A percentile compares a stretch with the other conserved stretches of the same genome.
Conservation (phyloP, 2,888 invertebrate species). For the Leptura quadrifasciata region DNA sequence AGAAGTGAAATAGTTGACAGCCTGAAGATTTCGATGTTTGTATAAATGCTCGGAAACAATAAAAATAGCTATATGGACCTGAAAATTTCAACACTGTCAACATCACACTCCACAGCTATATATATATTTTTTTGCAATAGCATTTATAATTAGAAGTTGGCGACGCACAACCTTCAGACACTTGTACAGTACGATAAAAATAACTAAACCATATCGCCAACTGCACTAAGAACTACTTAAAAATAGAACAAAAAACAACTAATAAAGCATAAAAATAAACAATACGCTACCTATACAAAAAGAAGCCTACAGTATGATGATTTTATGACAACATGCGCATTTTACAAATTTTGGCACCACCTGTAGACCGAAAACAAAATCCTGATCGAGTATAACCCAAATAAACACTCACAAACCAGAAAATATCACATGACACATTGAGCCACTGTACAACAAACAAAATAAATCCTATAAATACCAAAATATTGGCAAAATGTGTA, state of each 20-base stretch:
- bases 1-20: constrained; percentile 48
- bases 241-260: constrained; percentile 60
- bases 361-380: constrained; percentile 63
- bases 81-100: constrained; percentile 57
- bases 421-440: constrained; percentile 75
- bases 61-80: constrained; percentile 55
- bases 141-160: constrained; percentile 64
- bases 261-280: constrained; percentile 64
- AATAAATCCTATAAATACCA: constrained; percentile 54
- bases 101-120: constrained; percentile 51
- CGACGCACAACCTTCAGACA: constrained; percentile 70
- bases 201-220: constrained; percentile 68
- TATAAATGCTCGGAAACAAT: constrained; percentile 46
- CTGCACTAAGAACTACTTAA: constrained; percentile 61
- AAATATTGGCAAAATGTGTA: constrained; percentile 70
- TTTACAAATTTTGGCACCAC: constrained; percentile 66
- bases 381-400: constrained; percentile 54
- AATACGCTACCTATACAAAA: constrained; percentile 64
- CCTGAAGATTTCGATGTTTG: constrained; percentile 40
- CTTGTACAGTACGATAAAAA: constrained; percentile 64
- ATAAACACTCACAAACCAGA: constrained; percentile 72
- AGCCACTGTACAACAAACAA: constrained; percentile 70
- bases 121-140: constrained; percentile 54
- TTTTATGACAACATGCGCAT: constrained; percentile 15
- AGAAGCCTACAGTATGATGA: constrained; percentile 64